Evolutionary conservation across 2,797 vertebrate species (phyloP), one percentile per base, ranked within the genome.

Genomic region (Tolypeutes matacus): DNA sequence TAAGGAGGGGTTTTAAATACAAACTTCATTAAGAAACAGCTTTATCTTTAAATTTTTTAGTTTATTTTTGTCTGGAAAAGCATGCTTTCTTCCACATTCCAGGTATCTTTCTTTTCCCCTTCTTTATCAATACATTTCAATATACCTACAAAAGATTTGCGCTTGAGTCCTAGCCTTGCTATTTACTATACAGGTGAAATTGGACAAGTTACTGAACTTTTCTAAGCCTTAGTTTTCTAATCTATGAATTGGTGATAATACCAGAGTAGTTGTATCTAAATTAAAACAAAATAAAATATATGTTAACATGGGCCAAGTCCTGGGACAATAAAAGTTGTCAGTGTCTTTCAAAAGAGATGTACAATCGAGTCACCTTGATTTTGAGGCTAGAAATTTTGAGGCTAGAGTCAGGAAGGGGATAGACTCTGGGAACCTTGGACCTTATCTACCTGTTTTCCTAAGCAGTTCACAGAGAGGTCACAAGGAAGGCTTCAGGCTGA

Each of bases 41-140:
- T 80, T 82, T 90, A 73, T 13, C 29, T 78, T n/a, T 73, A 64
- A 31, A 42, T 86, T 91, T 92, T 81, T 87, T 60, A 42, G 10
- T 60, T 86, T 92, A 87, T 60, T 34, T n/a, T 6, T 83, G 29
- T 34, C 25, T 89, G 67, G 69, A 88, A 89, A 88, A 76, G 39
- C 23, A 36, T 72, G 70, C 7, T 73, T 76, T 60, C 62, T 84
- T 20, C 17, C 14, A 36, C 39, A 51, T 65, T 36, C 25, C 58
- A n/a, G 2, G 34, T 81, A 36, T 18, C 7, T 91, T 62, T 86
- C 31, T 21, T 81, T 86, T 86, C 25, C 56, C 58, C 67, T 77
- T 88, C 9, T 56, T 81, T 81, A 46, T 36, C n/a, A 73, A 31
- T n/a, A 80, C 18, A 49, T 86, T 81, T 91, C 31, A 70, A n/a